These are phyloP conservation scores for Dysmachus trigonus DNA, from an alignment of 2,888 invertebrate species.

Conservation along the genomic window DNA sequence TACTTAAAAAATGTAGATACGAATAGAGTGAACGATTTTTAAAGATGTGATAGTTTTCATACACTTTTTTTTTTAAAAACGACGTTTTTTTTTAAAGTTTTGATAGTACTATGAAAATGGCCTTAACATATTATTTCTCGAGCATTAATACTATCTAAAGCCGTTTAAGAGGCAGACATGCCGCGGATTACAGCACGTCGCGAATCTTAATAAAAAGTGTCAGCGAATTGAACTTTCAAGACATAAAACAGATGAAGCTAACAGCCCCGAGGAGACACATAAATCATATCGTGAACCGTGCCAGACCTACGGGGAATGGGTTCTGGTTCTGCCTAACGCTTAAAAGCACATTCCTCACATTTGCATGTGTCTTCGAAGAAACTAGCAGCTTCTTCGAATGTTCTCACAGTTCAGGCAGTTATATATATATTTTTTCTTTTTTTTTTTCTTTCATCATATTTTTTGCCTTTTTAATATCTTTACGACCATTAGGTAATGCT, in stretches of 20 bases:
- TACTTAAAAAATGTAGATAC: too few species aligned
- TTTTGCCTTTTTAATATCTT: neutral
- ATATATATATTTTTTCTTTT: too few species aligned
- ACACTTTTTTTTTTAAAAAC: too few species aligned
- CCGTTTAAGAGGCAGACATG: neutral
- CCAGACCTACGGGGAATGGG: constrained; percentile 23
- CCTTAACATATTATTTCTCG: neutral
- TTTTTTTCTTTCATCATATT: neutral
- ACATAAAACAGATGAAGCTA: constrained; percentile 50
- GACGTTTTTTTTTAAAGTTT: too few species aligned
- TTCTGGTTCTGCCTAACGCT: neutral
- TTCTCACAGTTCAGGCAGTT: neutral
- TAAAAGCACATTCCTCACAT: neutral
- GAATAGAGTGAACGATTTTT: too few species aligned
- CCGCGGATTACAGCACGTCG: neutral
- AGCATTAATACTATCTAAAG: neutral
- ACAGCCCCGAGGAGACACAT: constrained; percentile 52
- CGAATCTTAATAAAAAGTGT: constrained; percentile 1
- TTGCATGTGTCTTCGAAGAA: neutral
- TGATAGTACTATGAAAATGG: too few species aligned
- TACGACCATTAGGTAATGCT: neutral
- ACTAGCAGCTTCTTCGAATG: neutral
- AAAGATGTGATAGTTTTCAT: too few species aligned
- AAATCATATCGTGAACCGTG: constrained; percentile 50
- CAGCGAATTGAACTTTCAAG: constrained; percentile 13